These are phyloP conservation scores for Orientallactaga sibirica DNA, from an alignment of 2,797 vertebrate species.

Conservation along the genomic window DNA sequence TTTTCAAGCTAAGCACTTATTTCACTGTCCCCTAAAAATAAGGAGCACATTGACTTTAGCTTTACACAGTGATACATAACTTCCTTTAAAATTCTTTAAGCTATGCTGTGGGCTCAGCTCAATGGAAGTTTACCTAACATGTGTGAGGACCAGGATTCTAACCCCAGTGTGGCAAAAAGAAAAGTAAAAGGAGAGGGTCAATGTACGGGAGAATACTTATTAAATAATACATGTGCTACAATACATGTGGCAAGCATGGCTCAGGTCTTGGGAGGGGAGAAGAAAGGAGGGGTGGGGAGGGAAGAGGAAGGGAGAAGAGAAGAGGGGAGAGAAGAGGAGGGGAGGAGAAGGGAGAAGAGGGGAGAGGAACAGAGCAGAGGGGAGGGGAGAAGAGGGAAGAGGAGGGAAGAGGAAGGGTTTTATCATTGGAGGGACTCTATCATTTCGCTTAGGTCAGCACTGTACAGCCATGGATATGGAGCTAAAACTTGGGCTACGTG, in stretches of 20 bases:
- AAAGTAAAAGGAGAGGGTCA: background rate
- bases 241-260: background rate
- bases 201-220: background rate
- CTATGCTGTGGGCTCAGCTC: background rate
- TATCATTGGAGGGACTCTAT: background rate
- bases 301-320: no score
- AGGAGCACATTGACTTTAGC: background rate
- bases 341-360: no score
- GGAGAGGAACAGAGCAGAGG: no score
- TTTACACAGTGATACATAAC: background rate
- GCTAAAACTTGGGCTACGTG: background rate
- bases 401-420: background rate
- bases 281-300: background rate
- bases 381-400: no score
- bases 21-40: background rate
- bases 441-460: background rate
- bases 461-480: no score
- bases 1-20: background rate
- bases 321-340: no score
- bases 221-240: background rate
- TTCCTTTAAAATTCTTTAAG: constrained; percentile 5
- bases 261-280: background rate
- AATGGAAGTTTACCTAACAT: background rate
- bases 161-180: background rate
- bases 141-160: background rate